Base-by-base conservation (phyloP, 2,888 invertebrate genomes). In the Cordilura impudica region DNA sequence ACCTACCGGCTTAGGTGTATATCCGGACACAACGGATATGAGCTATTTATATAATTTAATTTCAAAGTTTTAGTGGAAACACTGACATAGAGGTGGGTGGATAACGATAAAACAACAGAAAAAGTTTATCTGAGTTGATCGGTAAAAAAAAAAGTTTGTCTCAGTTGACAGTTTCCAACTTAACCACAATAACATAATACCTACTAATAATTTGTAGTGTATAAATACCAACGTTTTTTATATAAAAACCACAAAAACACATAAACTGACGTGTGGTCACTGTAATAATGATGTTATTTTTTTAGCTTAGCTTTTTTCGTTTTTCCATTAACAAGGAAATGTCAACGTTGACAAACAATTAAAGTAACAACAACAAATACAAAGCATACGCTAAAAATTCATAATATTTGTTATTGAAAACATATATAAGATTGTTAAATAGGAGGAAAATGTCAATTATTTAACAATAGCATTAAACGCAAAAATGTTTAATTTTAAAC, bases 331-430 rank as follows among this genome's bases (percentile, higher is more conserved):
- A 65, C 69, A 69, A 78, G 73, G 73, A 73, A 73, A 78, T 78
- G 78, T 73, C 73, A 78, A 70, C 67, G 31, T 53, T 73, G 58
- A 63, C 69, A 78, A 63, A 58, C 49, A n/a, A 39, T 70, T 70
- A 39, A 51, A 60, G 39, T 29, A 58, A 61, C 8, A 61, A 1
- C 31, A 35, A 14, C 74, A 76, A 72, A 70, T 56, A 63, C 75
- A 79, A 85, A 85, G 79, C 81, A 58, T 72, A n/a, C n/a, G 81
- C 78, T 85, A 86, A 84, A 85, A 86, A 85, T 85, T 85, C 84
- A 83, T 85, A 83, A 86, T 86, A 84, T 84, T 86, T 14, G 56
- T 51, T 58, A 70, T 76, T 76, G 45, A 66, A 71, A 66, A 29
- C 43, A 39, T 19, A n/a, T 21, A 54, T 31, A 54, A 72, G 12